Conservation (phyloP, 2,888 invertebrate genomes). For the Caenorhabditis macrosperma region DNA sequence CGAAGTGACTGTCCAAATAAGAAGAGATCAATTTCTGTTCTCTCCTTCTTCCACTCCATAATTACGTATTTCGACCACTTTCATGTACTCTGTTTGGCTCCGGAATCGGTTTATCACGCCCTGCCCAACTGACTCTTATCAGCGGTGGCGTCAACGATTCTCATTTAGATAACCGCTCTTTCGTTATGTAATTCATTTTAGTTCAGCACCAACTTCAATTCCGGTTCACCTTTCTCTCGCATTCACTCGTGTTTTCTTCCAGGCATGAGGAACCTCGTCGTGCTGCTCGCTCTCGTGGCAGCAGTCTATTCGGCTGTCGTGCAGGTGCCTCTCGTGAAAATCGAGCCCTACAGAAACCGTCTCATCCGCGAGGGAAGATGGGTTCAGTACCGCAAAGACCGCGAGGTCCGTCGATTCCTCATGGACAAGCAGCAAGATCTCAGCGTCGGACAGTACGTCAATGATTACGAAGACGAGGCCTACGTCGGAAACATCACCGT, state of each 20-base stretch:
- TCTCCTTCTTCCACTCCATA: too few relatives aligned
- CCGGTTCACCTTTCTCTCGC: constrained; percentile 7
- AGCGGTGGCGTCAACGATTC: constrained; percentile 20
- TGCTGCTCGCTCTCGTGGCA: constrained; percentile 59
- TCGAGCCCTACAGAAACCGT: constrained; percentile 57
- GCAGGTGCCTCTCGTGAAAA: constrained; percentile 60
- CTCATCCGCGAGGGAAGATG: constrained; percentile 61
- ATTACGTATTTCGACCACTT: not conserved
- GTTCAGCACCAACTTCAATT: constrained; percentile 44
- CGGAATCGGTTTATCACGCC: constrained; percentile 35
- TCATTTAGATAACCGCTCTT: constrained; percentile 32
- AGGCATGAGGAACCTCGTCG: constrained; percentile 50
- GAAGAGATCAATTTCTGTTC: too few relatives aligned
- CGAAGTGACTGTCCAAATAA: too few relatives aligned
- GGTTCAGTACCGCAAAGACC: constrained; percentile 49
- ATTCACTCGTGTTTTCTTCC: too few relatives aligned
- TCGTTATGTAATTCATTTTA: constrained; percentile 36
- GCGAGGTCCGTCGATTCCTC: constrained; percentile 49
- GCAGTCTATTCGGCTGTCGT: constrained; percentile 49
- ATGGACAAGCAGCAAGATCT: constrained; percentile 15
- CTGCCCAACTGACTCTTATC: constrained; percentile 23
- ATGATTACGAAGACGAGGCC: constrained; percentile 75
- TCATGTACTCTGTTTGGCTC: constrained; percentile 30
- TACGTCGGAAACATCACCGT: constrained; percentile 84
- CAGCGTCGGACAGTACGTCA: constrained; percentile 52